These are phyloP conservation scores for Anoplius nigerrimus DNA, from an alignment of 2,888 invertebrate genomes.

Conservation along the genomic window DNA sequence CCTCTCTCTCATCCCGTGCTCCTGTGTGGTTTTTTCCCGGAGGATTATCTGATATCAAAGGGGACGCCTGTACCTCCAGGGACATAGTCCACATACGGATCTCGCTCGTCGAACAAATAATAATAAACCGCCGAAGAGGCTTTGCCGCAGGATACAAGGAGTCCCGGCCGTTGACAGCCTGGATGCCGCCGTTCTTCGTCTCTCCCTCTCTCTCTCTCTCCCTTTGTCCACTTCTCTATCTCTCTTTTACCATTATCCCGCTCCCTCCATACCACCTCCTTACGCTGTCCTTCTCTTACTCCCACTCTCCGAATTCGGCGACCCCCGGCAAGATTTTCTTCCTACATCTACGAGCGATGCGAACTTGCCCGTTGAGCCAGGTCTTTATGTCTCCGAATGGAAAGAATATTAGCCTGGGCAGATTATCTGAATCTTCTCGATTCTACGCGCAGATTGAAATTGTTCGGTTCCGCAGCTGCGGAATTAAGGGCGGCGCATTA, in stretches of 20 bases:
- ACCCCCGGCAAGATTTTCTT: background rate
- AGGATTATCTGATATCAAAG: conserved; percentile 68
- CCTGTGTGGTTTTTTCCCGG: background rate
- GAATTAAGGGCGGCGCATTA: too few species aligned
- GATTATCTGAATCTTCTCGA: too few species aligned
- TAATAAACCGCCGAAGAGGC: conserved; percentile 57
- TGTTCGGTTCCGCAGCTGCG: too few species aligned
- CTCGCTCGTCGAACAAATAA: conserved; percentile 59
- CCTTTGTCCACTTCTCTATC: background rate
- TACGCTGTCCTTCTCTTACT: conserved; percentile 2
- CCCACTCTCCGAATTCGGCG: background rate
- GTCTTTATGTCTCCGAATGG: too few species aligned
- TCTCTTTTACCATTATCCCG: background rate
- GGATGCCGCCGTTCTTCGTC: background rate
- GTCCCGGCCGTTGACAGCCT: too few species aligned
- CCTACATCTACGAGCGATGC: too few species aligned
- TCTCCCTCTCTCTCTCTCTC: background rate
- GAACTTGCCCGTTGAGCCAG: too few species aligned
- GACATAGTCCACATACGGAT: conserved; percentile 50
- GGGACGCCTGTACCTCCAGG: conserved; percentile 51
- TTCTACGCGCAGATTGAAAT: too few species aligned
- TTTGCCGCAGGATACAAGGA: conserved; percentile 36
- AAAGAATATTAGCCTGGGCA: too few species aligned
- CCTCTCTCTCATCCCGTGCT: background rate
- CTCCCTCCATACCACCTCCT: background rate